These are phyloP conservation scores for Muschampia plurimacula DNA, from an alignment of 2,888 invertebrate genomes.

Conservation along the genomic window DNA sequence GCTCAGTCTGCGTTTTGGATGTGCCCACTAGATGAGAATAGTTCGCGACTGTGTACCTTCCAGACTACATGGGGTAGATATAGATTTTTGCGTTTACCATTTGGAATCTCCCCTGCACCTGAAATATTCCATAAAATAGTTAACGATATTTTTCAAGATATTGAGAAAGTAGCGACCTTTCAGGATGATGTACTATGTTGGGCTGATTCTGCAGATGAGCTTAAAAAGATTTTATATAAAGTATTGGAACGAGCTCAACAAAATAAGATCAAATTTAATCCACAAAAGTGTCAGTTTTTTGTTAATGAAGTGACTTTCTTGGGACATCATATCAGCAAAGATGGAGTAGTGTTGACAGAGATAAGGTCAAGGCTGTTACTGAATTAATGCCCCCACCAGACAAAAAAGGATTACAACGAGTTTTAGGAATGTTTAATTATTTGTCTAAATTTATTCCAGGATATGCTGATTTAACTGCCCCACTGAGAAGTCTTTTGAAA, in stretches of 20 bases:
- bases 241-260: background rate
- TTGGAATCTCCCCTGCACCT: background rate
- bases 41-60: background rate
- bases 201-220: background rate
- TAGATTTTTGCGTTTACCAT: conserved; percentile 1
- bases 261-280: conserved; percentile 3
- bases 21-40: background rate
- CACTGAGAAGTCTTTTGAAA: conserved; percentile 14
- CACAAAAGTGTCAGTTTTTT: conserved; percentile 1
- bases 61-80: conserved; percentile 1
- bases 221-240: background rate
- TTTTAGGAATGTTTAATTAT: conserved; percentile 1
- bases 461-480: conserved; percentile 12
- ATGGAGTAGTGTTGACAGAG: background rate
- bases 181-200: background rate
- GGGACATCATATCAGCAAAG: background rate
- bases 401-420: background rate
- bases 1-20: conserved; percentile 3
- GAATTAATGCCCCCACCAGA: background rate
- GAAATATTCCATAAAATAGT: conserved; percentile 4
- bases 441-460: conserved; percentile 11
- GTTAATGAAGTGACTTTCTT: background rate
- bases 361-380: background rate
- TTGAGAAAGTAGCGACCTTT: background rate
- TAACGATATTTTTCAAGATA: background rate